Percentiles rank a stretch among this genome's conserved stretches.
Evolutionary conservation across 2,888 invertebrate species (phyloP).

Genomic region (Ashinkailepas kermadecensis): DNA sequence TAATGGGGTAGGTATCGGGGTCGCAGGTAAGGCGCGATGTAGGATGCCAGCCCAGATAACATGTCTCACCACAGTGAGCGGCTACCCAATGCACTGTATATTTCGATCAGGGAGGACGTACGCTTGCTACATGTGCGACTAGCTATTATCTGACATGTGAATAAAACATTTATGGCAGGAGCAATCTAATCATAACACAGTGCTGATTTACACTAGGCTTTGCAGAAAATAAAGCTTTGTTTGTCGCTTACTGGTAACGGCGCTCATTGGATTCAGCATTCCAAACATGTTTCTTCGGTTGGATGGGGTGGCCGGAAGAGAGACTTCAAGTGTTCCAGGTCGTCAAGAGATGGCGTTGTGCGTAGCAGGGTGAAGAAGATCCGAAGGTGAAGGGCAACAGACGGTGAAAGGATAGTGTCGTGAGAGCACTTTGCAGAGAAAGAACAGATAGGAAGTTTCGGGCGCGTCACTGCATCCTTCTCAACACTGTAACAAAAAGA

Average conservation of each 20-base stretch:
- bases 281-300: conserved; percentile 32
- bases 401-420: background rate
- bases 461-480: conserved; percentile 8
- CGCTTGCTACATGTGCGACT: too few species aligned
- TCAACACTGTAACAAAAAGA: conserved; percentile 2
- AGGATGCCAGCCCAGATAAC: too few species aligned
- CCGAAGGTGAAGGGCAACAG: background rate
- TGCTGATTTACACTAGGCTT: too few species aligned
- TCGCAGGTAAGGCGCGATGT: too few species aligned
- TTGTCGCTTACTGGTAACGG: conserved; percentile 34
- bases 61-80: too few species aligned
- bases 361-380: background rate
- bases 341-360: background rate
- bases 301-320: background rate
- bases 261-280: conserved; percentile 34
- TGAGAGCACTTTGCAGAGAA: conserved; percentile 5
- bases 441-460: conserved; percentile 13
- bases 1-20: too few species aligned
- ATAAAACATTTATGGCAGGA: too few species aligned
- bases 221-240: too few species aligned
- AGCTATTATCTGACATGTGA: too few species aligned
- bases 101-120: too few species aligned
- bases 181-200: too few species aligned
- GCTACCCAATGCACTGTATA: too few species aligned
- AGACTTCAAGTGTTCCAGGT: background rate